Percentiles rank a stretch among this genome's conserved stretches.
These are phyloP conservation scores for Parambassis ranga DNA, from an alignment of 2,797 vertebrate genomes.

Conservation along the genomic window DNA sequence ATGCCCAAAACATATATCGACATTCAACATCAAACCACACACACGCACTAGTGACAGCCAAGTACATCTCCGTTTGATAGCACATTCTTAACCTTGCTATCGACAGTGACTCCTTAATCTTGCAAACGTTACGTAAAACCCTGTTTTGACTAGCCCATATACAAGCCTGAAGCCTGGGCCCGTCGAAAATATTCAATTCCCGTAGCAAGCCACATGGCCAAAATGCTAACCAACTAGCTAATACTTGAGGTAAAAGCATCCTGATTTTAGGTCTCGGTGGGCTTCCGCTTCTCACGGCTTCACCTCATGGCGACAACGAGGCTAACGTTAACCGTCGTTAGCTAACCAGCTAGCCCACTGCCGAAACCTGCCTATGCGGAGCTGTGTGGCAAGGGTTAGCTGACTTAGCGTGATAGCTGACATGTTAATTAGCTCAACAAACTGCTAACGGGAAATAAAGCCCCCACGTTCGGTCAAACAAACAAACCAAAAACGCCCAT, in stretches of 20 bases:
- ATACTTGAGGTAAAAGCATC: constrained; percentile 26
- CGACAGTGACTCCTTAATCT: constrained; percentile 57
- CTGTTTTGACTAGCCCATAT: constrained; percentile 45
- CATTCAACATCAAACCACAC: background rate
- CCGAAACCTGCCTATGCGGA: background rate
- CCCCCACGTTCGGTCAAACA: background rate
- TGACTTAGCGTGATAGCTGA: constrained; percentile 4
- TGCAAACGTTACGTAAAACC: constrained; percentile 72
- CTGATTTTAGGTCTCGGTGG: constrained; percentile 42
- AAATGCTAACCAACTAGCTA: constrained; percentile 61
- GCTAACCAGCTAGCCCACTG: constrained; percentile 47
- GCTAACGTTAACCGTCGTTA: constrained; percentile 48
- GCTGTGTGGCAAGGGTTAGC: constrained; percentile 2
- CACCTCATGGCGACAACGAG: constrained; percentile 79
- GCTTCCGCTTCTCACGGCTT: constrained; percentile 69
- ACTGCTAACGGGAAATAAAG: background rate
- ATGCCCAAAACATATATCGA: background rate
- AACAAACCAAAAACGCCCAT: constrained; percentile 54
- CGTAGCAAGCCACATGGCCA: constrained; percentile 70
- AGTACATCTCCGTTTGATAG: background rate
- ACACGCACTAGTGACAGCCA: background rate
- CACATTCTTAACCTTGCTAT: constrained; percentile 38
- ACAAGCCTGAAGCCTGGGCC: constrained; percentile 55
- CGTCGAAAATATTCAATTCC: constrained; percentile 27
- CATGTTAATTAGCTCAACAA: constrained; percentile 19